A percentile compares a stretch with the other conserved stretches of the same genome.
Evolutionary conservation across 2,113 vertebrate genomes (phyloP).

Genomic region (Addax nasomaculatus): DNA sequence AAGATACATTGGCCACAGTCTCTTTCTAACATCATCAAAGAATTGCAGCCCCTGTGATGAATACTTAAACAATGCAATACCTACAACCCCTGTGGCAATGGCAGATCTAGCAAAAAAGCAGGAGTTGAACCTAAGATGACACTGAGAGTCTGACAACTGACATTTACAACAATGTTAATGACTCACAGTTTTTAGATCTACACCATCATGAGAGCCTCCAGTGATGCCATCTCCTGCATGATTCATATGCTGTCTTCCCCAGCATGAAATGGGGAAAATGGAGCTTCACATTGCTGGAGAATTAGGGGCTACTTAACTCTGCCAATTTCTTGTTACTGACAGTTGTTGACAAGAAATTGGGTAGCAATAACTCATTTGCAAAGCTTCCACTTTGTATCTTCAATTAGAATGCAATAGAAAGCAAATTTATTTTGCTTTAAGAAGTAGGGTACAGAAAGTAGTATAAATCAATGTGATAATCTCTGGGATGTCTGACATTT

Average conservation of each 20-base stretch:
- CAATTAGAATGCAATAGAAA: not conserved
- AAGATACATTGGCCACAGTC: not conserved
- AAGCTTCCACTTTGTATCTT: not conserved
- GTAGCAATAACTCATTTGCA: not conserved
- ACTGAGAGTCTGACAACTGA: slow-evolving; percentile 49
- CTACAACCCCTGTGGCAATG: slow-evolving; percentile 28
- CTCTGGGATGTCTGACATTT: not conserved
- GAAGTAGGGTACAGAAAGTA: not conserved
- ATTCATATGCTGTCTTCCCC: not conserved
- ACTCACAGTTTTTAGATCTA: slow-evolving; percentile 55
- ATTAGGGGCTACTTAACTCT: not conserved
- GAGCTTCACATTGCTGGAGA: not conserved
- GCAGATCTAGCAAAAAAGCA: slow-evolving; percentile 49
- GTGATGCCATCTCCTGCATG: not conserved
- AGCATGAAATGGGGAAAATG: not conserved
- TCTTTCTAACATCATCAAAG: not conserved
- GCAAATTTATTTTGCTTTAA: not conserved
- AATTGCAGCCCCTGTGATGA: not conserved
- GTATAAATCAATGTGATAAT: not conserved
- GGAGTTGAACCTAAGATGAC: slow-evolving; percentile 54
- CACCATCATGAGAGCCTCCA: not conserved
- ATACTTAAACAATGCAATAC: not conserved
- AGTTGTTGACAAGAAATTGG: not conserved
- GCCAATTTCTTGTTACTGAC: not conserved
- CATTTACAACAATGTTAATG: slow-evolving; percentile 59